Evolutionary conservation across 2,113 vertebrate species (phyloP).

Genomic region (Pimephales promelas): DNA sequence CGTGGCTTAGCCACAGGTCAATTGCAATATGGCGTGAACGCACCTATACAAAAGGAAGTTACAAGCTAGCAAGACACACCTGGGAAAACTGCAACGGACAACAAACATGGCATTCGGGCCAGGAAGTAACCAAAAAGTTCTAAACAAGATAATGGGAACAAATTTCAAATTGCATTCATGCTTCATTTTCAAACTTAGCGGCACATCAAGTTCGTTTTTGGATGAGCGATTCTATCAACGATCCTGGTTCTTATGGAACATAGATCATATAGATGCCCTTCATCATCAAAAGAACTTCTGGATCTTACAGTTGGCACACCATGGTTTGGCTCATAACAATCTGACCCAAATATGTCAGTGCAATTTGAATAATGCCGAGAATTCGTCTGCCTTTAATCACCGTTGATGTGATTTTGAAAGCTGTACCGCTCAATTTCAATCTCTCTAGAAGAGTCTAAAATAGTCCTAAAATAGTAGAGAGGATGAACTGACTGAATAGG

Average conservation of each 20-base stretch:
- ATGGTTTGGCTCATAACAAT: constrained; percentile 38
- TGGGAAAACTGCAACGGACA: no score
- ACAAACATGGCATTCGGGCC: no score
- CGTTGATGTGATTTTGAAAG: constrained; percentile 43
- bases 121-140: no score
- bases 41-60: no score
- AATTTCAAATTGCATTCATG: neutral
- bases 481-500: constrained; percentile 27
- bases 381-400: constrained; percentile 54
- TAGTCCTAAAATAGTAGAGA: constrained; percentile 5
- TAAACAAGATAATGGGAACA: no score
- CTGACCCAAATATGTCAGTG: constrained; percentile 63
- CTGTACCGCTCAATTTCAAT: constrained; percentile 8
- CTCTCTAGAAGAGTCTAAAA: constrained; percentile 10
- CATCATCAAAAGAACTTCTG: neutral
- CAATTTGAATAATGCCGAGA: constrained; percentile 55
- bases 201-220: neutral
- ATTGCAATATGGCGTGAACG: no score
- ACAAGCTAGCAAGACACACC: no score
- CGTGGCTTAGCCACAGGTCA: no score
- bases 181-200: neutral
- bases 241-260: neutral
- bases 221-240: neutral
- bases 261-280: constrained; percentile 2
- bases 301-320: constrained; percentile 12